A percentile compares a stretch with the other conserved stretches of the same genome.
phyloP scores from a whole-genome alignment of 2,797 vertebrate genomes.

The Micromesistius poutassou region DNA sequence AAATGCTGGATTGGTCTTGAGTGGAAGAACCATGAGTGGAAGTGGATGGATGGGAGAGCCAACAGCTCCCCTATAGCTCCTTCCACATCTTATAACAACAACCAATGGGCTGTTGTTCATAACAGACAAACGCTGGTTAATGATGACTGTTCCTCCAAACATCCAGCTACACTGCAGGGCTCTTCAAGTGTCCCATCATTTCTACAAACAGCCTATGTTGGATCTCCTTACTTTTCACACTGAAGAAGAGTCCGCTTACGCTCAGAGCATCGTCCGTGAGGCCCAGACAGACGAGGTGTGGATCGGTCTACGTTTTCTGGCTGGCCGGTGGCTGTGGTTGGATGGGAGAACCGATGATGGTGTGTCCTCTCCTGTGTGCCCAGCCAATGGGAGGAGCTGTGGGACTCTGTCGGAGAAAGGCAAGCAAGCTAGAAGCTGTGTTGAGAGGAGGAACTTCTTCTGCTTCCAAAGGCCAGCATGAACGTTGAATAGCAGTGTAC shows the following conservation, averaged over 20 bases:
- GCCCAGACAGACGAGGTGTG: conserved; percentile 21
- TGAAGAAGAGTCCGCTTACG: not conserved
- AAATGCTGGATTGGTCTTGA: conserved; percentile 26
- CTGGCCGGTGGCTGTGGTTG: conserved; percentile 30
- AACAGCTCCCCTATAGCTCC: no score
- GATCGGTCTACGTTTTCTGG: conserved; percentile 29
- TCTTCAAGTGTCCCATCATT: not conserved
- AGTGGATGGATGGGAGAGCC: not conserved
- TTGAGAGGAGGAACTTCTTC: conserved; percentile 16
- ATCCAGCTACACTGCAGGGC: conserved; percentile 13
- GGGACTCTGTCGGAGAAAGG: conserved; percentile 10
- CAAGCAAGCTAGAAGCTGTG: not conserved
- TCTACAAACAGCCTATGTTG: not conserved
- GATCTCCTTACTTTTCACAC: not conserved
- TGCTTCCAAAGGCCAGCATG: not conserved
- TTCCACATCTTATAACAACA: no score
- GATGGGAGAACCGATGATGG: not conserved
- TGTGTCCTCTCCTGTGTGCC: not conserved
- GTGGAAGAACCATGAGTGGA: not conserved
- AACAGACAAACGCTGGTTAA: fast-evolving
- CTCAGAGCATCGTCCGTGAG: not conserved
- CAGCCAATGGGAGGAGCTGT: conserved; percentile 17
- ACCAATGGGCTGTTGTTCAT: no score
- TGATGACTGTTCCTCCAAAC: no score
- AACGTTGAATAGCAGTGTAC: no score